Evolutionary conservation across 2,113 vertebrate genomes (phyloP), one percentile per base, ranked within the genome.

Genomic region (Oostethus manadensis): DNA sequence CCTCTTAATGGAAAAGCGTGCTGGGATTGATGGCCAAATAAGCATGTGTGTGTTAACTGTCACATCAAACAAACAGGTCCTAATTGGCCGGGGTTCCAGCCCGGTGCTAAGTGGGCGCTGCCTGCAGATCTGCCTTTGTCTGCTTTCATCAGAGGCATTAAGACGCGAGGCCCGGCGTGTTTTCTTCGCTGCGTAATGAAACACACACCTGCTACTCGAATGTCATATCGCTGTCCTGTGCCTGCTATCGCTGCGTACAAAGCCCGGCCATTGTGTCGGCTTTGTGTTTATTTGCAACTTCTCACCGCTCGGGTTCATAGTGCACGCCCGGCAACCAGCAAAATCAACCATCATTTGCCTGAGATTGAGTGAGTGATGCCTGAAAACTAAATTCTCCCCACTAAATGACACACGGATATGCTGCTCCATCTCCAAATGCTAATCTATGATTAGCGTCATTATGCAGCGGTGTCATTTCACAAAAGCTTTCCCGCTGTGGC

Each of bases 201-300:
- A 88, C 77, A 82, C 82, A 86, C 88, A 91, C 89, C 89, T 90
- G 87, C 88, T 88, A 81, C 87, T 88, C 82, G 73, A 81, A 85
- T 84, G 66, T 82, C 79, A 83, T 80, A 84, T 79, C 81, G 66
- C 71, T 53, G 22, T 83, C 83, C 73, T 75, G 73, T 74, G 74
- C 76, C 72, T 82, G 61, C 71, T 78, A 73, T 84, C 77, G 70
- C 60, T 17, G 57, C 60, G 68, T 22, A 83, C 71, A 83, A 81
- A 80, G 65, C 60, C 62, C 17, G 23, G 67, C 76, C 82, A 86
- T 82, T 84, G 63, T 82, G 76, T 83, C 77, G 71, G 38, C 62
- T 71, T 79, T 77, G 56, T 60, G 16, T 62, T 58, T 56, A 48
- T 51, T 49, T 15, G 29, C 29, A 33, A 33, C 29, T 33, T 7